Conservation (phyloP, 1,140 invertebrate species). For the Saccostrea glomerata region DNA sequence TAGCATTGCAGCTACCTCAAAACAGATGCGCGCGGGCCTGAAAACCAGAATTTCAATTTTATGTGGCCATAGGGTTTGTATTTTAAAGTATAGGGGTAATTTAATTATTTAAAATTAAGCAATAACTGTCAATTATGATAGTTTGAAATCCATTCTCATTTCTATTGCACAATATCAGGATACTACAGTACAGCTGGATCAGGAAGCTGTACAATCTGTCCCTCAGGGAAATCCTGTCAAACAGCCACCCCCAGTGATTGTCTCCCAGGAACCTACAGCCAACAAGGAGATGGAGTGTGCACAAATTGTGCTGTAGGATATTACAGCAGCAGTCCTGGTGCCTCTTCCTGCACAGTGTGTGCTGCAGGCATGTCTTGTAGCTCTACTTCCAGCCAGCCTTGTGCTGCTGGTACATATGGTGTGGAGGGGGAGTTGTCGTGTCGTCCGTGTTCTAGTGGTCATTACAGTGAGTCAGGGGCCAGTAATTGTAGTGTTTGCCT, state of each 20-base stretch:
- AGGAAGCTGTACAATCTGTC: conserved; percentile 60
- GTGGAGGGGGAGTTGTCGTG: conserved; percentile 48
- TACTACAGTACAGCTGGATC: conserved; percentile 22
- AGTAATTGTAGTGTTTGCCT: conserved; percentile 58
- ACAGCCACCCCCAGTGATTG: conserved; percentile 59
- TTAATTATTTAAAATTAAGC: too few relatives aligned
- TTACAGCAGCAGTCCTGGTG: conserved; percentile 42
- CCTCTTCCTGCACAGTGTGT: conserved; percentile 50
- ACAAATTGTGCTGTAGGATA: conserved; percentile 58
- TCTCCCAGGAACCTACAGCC: conserved; percentile 62
- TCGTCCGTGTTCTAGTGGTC: conserved; percentile 45
- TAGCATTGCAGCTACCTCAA: too few relatives aligned
- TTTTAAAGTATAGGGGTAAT: too few relatives aligned
- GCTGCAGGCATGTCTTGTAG: conserved; percentile 65
- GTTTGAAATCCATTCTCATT: too few relatives aligned
- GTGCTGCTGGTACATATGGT: conserved; percentile 62
- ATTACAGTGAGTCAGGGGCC: conserved; percentile 56
- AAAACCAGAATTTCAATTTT: too few relatives aligned
- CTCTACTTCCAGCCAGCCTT: conserved; percentile 46
- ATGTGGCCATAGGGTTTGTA: too few relatives aligned
- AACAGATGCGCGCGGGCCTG: too few relatives aligned
- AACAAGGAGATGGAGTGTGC: conserved; percentile 57
- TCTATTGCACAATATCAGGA: neutral
- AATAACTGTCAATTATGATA: too few relatives aligned
- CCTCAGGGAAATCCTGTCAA: conserved; percentile 63